phyloP scores from a whole-genome alignment of 2,888 invertebrate genomes.

The Pandemis heparana region DNA sequence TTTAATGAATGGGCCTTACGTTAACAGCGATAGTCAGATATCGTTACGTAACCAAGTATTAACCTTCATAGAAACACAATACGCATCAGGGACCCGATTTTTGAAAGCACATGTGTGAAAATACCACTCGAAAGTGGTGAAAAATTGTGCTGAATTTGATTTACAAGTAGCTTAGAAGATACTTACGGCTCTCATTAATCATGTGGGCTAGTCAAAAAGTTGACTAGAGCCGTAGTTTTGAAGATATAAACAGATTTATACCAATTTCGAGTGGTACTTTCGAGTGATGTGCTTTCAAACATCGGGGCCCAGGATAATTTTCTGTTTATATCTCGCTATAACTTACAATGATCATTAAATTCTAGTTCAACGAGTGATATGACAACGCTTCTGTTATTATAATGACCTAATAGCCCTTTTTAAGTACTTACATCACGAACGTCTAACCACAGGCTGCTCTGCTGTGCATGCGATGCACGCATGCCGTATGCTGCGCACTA shows the following conservation, averaged over 20 bases:
- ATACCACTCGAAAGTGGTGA: no score
- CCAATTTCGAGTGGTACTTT: no score
- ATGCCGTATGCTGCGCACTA: background rate
- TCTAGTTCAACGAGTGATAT: conserved; percentile 10
- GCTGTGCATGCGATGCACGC: conserved; percentile 28
- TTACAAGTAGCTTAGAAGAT: no score
- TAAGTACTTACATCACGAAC: conserved; percentile 26
- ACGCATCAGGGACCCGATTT: no score
- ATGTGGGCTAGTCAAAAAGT: no score
- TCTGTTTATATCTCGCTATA: background rate
- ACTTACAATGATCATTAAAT: background rate
- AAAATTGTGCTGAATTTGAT: no score
- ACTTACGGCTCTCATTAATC: no score
- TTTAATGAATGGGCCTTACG: conserved; percentile 2
- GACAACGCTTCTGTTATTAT: conserved; percentile 15
- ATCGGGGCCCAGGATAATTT: no score
- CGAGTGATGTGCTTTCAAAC: no score
- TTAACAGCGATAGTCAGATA: background rate
- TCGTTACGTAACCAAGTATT: background rate
- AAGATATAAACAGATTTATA: no score
- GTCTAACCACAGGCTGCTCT: background rate
- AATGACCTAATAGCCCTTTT: conserved; percentile 28
- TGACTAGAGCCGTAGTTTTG: no score
- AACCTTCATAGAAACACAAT: background rate
- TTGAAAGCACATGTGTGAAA: no score